phyloP scores from a whole-genome alignment of 1,140 invertebrate species.

The Aphaenogaster ashmeadi region DNA sequence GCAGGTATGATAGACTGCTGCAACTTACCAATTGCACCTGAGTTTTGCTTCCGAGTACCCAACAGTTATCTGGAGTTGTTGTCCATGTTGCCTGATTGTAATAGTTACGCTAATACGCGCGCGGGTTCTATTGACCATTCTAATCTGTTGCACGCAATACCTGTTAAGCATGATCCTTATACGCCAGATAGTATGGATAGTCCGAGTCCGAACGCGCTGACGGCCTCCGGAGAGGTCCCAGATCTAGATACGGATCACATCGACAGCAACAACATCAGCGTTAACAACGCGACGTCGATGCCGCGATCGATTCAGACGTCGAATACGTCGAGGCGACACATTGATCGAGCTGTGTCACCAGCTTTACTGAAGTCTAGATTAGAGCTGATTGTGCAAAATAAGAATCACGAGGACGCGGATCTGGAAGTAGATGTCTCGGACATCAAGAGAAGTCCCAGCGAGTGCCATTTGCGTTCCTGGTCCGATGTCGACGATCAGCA shows the following conservation, averaged over 20 bases:
- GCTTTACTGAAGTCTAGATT: conserved; percentile 88
- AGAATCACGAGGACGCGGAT: conserved; percentile 51
- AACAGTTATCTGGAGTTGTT: conserved; percentile 85
- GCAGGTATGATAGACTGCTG: conserved; percentile 93
- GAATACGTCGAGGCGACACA: conserved; percentile 58
- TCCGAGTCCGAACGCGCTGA: conserved; percentile 89
- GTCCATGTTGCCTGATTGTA: conserved; percentile 85
- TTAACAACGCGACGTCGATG: conserved; percentile 52
- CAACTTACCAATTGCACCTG: conserved; percentile 85
- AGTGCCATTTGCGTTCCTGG: conserved; percentile 76
- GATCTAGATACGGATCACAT: conserved; percentile 73
- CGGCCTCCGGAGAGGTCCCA: conserved; percentile 70
- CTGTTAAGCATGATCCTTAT: conserved; percentile 90
- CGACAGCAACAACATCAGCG: conserved; percentile 72
- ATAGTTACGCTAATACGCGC: conserved; percentile 81
- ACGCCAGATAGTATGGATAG: conserved; percentile 93
- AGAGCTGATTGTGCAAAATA: conserved; percentile 82
- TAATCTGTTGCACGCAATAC: conserved; percentile 88
- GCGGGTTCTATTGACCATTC: conserved; percentile 80
- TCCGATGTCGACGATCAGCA: conserved; percentile 65
- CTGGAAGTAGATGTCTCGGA: conserved; percentile 40
- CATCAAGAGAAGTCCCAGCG: conserved; percentile 76
- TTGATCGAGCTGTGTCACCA: conserved; percentile 88
- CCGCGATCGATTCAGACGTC: conserved; percentile 24
- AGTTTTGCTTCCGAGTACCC: conserved; percentile 88